A percentile compares a stretch with the other conserved stretches of the same genome.
phyloP scores from a whole-genome alignment of 1,140 invertebrate species.

The Lepeophtheirus salmonis region DNA sequence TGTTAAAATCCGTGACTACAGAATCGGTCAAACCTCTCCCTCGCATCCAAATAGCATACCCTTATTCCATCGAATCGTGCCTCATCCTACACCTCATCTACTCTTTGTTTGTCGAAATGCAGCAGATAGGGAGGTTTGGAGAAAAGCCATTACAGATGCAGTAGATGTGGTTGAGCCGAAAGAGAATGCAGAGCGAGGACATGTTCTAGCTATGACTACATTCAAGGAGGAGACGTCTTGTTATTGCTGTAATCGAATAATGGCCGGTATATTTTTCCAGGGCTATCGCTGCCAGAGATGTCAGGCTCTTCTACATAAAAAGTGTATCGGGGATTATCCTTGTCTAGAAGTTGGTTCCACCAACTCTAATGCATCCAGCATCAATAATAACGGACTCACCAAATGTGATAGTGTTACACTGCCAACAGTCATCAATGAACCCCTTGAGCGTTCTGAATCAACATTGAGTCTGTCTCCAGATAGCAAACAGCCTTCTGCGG shows the following conservation, averaged over 20 bases:
- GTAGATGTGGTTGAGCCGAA: slow-evolving; percentile 1
- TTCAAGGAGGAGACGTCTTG: not conserved
- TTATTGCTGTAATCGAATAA: not conserved
- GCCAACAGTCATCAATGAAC: slow-evolving; percentile 2
- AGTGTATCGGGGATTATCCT: slow-evolving; percentile 5
- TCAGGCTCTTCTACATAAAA: slow-evolving; percentile 3
- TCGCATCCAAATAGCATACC: not conserved
- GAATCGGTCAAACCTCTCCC: not conserved
- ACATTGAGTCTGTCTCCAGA: not conserved
- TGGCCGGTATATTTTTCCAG: slow-evolving; percentile 10
- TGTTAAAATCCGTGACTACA: slow-evolving; percentile 7
- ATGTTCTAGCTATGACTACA: slow-evolving; percentile 5
- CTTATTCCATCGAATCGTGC: not conserved
- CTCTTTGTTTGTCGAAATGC: not conserved
- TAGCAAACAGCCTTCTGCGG: not conserved
- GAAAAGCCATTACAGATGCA: not conserved
- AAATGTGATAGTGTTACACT: slow-evolving; percentile 6
- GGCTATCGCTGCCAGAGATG: slow-evolving; percentile 7
- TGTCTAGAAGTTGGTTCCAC: slow-evolving; percentile 3
- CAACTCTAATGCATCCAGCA: not conserved
- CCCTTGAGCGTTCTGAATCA: slow-evolving; percentile 2
- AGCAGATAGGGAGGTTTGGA: slow-evolving; percentile 8
- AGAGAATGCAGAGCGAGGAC: not conserved
- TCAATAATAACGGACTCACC: not conserved
- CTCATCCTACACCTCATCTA: not conserved